Evolutionary conservation across 2,113 vertebrate species (phyloP), one percentile per base, ranked within the genome.

Genomic region (Mustelus asterias): DNA sequence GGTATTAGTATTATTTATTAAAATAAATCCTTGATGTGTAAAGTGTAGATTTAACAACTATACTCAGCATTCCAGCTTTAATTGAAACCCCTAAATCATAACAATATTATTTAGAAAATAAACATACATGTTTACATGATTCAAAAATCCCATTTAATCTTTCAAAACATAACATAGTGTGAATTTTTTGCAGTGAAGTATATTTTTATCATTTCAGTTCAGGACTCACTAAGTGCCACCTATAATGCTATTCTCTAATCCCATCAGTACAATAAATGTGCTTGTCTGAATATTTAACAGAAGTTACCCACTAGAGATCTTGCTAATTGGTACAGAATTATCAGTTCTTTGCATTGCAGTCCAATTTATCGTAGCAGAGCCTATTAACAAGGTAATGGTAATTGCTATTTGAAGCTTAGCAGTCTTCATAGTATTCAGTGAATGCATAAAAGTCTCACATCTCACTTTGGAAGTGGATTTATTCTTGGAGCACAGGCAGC

Each of bases 291-390:
- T 97, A 97, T 97, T 98, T 98, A 97, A 97, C 97, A 96, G 96
- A 97, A 97, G 97, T 96, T 97, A 97, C 97, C 97, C 97, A 97
- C 97, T 96, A 72, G 97, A 97, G 97, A 97, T 96, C 97, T 97
- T 96, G 96, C 96, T 97, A 98, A 98, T 97, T 97, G 98, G 96
- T 96, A 67, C 96, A 97, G 96, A 97, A 98, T 98, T 97, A 98
- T 98, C 97, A 97, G 97, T 97, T 98, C 98, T 98, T 98, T 98
- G 97, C 97, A 98, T 98, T 97, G 97, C 96, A 97, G 96, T 96
- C 97, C 97, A 97, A 98, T 98, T 97, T 97, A 98, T 97, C 97
- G 97, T 97, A 97, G 96, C 96, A 97, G 97, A 96, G 96, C 85
- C 97, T 97, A 97, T 98, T 98, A 98, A 98, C 96, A 97, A 97